phyloP scores from a whole-genome alignment of 2,797 vertebrate species.

The Xenops minutus region DNA sequence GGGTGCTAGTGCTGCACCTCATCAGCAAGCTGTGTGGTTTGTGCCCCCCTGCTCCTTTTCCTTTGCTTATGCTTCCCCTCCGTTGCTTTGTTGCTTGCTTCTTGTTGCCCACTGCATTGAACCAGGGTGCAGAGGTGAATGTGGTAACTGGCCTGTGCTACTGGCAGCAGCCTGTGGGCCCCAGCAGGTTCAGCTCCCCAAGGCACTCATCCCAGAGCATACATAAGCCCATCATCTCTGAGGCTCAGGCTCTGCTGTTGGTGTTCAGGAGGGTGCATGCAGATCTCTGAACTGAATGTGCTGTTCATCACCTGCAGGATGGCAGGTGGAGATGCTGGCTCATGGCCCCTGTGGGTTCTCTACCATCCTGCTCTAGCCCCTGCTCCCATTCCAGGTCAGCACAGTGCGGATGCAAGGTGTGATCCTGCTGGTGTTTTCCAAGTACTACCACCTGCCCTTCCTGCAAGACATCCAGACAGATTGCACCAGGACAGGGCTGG shows the following conservation, averaged over 20 bases:
- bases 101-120: background rate
- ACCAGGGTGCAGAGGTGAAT: background rate
- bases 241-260: background rate
- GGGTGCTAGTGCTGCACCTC: background rate
- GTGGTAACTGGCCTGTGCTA: background rate
- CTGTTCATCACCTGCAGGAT: background rate
- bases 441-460: constrained; percentile 95
- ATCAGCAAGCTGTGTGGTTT: background rate
- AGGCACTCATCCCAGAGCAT: background rate
- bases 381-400: constrained; percentile 82
- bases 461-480: constrained; percentile 93
- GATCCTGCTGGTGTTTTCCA: constrained; percentile 91
- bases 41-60: background rate
- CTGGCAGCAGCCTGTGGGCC: background rate
- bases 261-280: background rate
- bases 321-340: background rate
- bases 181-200: background rate
- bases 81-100: background rate
- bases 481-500: constrained; percentile 93
- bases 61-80: background rate
- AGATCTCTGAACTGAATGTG: background rate
- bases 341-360: accelerated
- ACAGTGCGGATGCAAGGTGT: constrained; percentile 96
- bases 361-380: background rate
- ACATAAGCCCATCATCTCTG: accelerated